Evolutionary conservation across 1,140 invertebrate species (phyloP).

Genomic region (Papilio polyxenes): DNA sequence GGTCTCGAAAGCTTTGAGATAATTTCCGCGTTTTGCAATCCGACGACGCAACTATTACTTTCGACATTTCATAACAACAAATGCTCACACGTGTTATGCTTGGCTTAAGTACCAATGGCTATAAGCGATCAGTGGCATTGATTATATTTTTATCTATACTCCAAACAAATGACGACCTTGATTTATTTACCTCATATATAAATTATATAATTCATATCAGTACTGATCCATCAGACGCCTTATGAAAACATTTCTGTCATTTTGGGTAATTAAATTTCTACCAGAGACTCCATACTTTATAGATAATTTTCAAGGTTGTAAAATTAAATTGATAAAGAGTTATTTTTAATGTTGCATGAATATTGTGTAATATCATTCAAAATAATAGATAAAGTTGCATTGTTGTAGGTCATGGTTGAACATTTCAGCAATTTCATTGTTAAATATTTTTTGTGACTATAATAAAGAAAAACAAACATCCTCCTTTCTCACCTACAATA

Average conservation of each 20-base stretch:
- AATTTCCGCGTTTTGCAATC: conserved; percentile 43
- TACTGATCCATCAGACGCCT: neutral
- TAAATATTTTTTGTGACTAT: neutral
- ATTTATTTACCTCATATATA: conserved; percentile 32
- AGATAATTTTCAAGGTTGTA: conserved; percentile 6
- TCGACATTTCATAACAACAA: conserved; percentile 39
- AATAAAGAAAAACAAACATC: neutral
- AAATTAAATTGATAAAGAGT: neutral
- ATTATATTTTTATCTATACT: conserved; percentile 7
- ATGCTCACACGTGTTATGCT: conserved; percentile 27
- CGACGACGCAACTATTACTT: conserved; percentile 38
- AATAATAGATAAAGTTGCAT: neutral
- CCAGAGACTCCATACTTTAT: neutral
- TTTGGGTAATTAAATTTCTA: neutral
- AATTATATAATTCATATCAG: conserved; percentile 42
- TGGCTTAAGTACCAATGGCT: neutral
- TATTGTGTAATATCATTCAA: conserved; percentile 1
- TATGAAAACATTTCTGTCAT: neutral
- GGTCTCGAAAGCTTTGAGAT: conserved; percentile 37
- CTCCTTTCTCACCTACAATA: too few relatives aligned
- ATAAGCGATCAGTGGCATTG: neutral
- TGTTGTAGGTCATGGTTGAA: conserved; percentile 6
- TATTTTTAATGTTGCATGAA: neutral
- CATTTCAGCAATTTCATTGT: neutral
- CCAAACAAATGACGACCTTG: conserved; percentile 40